phyloP scores from a whole-genome alignment of 2,888 invertebrate species.

The Nebria brevicollis region DNA sequence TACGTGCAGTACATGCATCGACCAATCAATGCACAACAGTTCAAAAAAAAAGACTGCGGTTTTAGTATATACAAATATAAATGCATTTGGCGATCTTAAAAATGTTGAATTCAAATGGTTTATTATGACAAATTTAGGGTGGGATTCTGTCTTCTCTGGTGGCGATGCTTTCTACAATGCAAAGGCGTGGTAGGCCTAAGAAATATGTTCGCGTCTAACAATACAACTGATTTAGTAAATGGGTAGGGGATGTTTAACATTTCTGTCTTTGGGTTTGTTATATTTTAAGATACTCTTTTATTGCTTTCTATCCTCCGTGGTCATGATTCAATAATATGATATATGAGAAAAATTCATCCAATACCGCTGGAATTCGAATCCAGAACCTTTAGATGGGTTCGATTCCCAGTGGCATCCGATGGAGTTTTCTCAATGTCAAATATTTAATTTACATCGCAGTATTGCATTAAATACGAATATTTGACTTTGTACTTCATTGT shows the following conservation, averaged over 20 bases:
- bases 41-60: background rate
- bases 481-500: too few species aligned
- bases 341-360: too few species aligned
- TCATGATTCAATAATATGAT: background rate
- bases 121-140: background rate
- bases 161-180: background rate
- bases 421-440: too few species aligned
- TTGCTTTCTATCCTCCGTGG: too few species aligned
- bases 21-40: background rate
- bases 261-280: background rate
- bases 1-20: conserved; percentile 29
- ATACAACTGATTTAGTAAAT: background rate
- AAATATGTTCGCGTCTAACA: background rate
- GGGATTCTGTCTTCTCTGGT: background rate
- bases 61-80: background rate
- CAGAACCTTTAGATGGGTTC: too few species aligned
- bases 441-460: too few species aligned
- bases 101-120: background rate
- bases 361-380: too few species aligned
- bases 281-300: too few species aligned
- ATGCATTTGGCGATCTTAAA: background rate
- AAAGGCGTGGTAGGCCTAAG: background rate
- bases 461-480: too few species aligned
- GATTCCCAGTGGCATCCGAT: too few species aligned
- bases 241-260: background rate